Evolutionary conservation across 2,888 invertebrate genomes (phyloP).

Genomic region (Agriopis leucophaearia): DNA sequence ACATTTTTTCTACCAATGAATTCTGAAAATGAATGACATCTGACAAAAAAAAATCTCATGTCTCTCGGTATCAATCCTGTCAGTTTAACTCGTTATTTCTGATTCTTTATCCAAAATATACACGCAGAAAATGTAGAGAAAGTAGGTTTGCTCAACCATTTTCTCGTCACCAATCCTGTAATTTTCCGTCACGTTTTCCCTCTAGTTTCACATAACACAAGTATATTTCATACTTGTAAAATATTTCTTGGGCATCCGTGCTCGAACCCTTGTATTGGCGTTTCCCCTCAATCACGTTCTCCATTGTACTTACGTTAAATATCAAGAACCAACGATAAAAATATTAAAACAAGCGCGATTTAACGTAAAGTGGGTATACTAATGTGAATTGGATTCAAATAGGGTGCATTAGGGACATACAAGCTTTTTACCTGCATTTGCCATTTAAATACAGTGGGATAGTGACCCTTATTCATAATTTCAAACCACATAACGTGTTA

Average conservation of each 20-base stretch:
- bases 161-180: background rate
- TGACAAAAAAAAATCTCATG: no score
- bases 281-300: conserved; percentile 32
- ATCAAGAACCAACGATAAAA: conserved; percentile 23
- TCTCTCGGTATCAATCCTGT: no score
- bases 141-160: background rate
- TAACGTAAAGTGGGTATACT: conserved; percentile 19
- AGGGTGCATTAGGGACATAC: conserved; percentile 9
- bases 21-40: no score
- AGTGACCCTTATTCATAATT: no score
- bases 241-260: conserved; percentile 12
- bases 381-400: conserved; percentile 22
- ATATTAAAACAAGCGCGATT: conserved; percentile 33
- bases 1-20: no score
- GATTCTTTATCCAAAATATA: no score
- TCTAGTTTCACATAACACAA: conserved; percentile 13
- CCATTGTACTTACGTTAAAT: conserved; percentile 14
- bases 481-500: no score
- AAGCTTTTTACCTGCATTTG: conserved; percentile 17
- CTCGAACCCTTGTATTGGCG: conserved; percentile 14
- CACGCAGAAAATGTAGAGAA: no score
- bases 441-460: background rate
- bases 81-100: no score
- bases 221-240: conserved; percentile 20
- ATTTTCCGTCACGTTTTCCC: conserved; percentile 27